These are phyloP conservation scores for Crocidura indochinensis DNA, from an alignment of 2,797 vertebrate genomes.

Conservation along the genomic window DNA sequence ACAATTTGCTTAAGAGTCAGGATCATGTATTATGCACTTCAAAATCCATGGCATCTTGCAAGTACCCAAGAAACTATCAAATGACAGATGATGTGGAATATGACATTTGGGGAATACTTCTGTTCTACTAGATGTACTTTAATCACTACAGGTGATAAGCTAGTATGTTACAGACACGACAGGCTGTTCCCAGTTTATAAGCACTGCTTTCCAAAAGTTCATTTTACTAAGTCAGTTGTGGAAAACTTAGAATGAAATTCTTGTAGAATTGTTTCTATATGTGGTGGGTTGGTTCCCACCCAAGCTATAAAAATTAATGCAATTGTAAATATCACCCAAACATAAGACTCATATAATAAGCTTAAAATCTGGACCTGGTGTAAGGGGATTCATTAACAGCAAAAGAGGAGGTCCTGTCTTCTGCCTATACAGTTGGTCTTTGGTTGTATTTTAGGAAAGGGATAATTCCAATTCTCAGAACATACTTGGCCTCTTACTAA, in stretches of 20 bases:
- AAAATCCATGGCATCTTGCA: neutral
- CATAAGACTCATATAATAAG: neutral
- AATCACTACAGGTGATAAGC: neutral
- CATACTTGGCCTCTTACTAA: slow-evolving; percentile 39
- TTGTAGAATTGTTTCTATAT: neutral
- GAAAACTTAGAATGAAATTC: slow-evolving; percentile 47
- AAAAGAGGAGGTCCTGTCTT: neutral
- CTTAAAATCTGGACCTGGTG: slow-evolving; percentile 1
- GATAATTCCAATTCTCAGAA: neutral
- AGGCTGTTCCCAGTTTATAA: neutral
- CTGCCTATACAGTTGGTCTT: too few species aligned
- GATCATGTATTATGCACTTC: neutral
- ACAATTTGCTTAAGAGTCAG: neutral
- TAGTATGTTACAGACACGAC: neutral
- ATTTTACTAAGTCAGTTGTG: slow-evolving; percentile 12
- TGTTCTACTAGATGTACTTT: neutral
- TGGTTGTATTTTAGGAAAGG: neutral
- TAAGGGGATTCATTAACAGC: neutral
- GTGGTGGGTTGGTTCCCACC: neutral
- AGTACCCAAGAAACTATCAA: slow-evolving; percentile 15
- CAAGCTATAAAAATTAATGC: slow-evolving; percentile 10
- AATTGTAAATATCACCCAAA: neutral
- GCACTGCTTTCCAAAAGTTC: slow-evolving; percentile 12
- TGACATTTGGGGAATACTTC: neutral
- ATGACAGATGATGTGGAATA: neutral